Evolutionary conservation across 1,140 invertebrate genomes (phyloP), one percentile per base, ranked within the genome.

Genomic region (Apis dorsata): DNA sequence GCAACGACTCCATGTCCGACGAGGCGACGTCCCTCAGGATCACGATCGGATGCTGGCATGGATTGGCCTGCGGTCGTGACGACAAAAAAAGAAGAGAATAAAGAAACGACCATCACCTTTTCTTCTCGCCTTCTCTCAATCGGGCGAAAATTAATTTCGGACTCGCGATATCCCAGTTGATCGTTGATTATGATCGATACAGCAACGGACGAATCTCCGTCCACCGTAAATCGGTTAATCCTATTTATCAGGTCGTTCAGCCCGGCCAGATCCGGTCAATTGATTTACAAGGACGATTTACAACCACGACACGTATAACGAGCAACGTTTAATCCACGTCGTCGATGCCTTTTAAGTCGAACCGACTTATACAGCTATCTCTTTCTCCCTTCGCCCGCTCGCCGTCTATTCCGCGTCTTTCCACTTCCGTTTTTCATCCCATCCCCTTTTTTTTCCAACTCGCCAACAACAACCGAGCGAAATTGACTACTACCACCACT

Each of bases 41-140:
- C 84, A 99, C 97, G 90, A 99, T 98, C 28, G 98, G 98, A 93
- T 99, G 98, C 92, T 98, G 97, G 93, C 98, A 99, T 85, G 98
- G 98, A 94, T 98, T 98, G 49, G 97, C 97, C 95, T 96, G 88
- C 19, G 94, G 1, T 10, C 1, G 12, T 2, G 12, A 24, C 12
- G 15, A 34, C 55, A 21, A 59, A n/a, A 44, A 75, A 1, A 19
- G n/a, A 53, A 8, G 15, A 17, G 34, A 24, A 51, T 2, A 44
- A 51, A 24, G 15, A n/a, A 51, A n/a, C 44, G 51, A 81, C 53
- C 49, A 72, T 57, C 10, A 44, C 9, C n/a, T n/a, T n/a, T n/a
- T 7, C 13, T 13, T 57, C 55, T 57, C 34, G 34, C 34, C 34
- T 34, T 34, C 1, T 75, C 79, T 24, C 8, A n/a, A 9, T 19